Conservation (phyloP, 2,888 invertebrate genomes). For the Tupiocoris notatus region DNA sequence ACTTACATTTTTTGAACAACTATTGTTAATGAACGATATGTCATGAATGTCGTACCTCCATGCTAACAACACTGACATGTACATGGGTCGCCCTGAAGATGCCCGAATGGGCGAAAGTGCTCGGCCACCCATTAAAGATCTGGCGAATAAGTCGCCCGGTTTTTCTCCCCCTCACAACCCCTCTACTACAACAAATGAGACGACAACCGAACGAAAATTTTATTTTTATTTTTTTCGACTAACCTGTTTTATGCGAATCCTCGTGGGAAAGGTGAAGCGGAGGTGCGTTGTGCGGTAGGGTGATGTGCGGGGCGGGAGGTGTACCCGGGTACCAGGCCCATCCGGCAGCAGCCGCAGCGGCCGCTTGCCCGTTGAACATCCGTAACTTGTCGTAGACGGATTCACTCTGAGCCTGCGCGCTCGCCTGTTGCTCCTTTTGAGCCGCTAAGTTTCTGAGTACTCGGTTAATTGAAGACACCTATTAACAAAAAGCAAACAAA, state of each 20-base stretch:
- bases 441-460: slow-evolving; percentile 94
- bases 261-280: slow-evolving; percentile 42
- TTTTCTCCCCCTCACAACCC: no score
- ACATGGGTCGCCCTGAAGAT: no score
- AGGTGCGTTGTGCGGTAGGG: slow-evolving; percentile 45
- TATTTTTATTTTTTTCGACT: no score
- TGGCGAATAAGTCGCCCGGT: no score
- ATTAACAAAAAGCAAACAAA: slow-evolving; percentile 49
- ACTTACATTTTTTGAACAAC: no score
- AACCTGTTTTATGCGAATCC: slow-evolving; percentile 45
- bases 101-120: no score
- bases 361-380: slow-evolving; percentile 86
- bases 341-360: slow-evolving; percentile 52
- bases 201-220: no score
- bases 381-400: slow-evolving; percentile 91
- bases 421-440: slow-evolving; percentile 84
- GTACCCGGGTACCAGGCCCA: slow-evolving; percentile 55
- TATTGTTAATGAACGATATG: no score
- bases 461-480: slow-evolving; percentile 98
- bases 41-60: no score
- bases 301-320: slow-evolving; percentile 54
- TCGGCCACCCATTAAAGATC: no score
- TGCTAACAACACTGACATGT: no score
- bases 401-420: slow-evolving; percentile 61
- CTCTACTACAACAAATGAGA: no score